phyloP scores from a whole-genome alignment of 1,140 invertebrate genomes.

The Eriocheir sinensis region DNA sequence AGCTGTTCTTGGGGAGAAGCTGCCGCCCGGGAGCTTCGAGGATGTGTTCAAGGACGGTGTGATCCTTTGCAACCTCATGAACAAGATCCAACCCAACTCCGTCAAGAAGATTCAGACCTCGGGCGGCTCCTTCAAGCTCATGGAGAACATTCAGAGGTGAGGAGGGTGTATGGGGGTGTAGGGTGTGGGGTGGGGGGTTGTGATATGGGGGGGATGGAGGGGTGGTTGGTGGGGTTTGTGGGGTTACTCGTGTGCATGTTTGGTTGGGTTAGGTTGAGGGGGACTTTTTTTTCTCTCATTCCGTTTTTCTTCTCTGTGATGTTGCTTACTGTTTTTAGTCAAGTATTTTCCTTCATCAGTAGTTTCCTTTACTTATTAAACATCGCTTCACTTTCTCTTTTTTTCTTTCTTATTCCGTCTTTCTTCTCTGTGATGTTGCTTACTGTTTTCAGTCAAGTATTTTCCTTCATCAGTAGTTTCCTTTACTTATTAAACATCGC shows the following conservation, averaged over 20 bases:
- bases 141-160: constrained; percentile 98
- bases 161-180: not conserved
- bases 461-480: too few relatives aligned
- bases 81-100: constrained; percentile 96
- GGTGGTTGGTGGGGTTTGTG: not conserved
- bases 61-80: constrained; percentile 96
- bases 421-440: too few relatives aligned
- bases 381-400: too few relatives aligned
- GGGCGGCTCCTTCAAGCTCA: constrained; percentile 98
- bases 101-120: constrained; percentile 98
- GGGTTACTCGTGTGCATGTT: not conserved
- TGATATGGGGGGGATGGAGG: not conserved
- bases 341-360: not conserved
- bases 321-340: not conserved
- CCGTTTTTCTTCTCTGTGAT: not conserved
- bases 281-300: not conserved
- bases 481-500: too few relatives aligned
- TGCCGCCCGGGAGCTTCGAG: constrained; percentile 92
- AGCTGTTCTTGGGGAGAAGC: constrained; percentile 91
- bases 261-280: not conserved
- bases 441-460: too few relatives aligned
- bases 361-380: too few relatives aligned
- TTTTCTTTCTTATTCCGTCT: not conserved
- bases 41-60: constrained; percentile 96
- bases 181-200: not conserved